Evolutionary conservation across 2,113 vertebrate species (phyloP).

Genomic region (Orcinus orca): DNA sequence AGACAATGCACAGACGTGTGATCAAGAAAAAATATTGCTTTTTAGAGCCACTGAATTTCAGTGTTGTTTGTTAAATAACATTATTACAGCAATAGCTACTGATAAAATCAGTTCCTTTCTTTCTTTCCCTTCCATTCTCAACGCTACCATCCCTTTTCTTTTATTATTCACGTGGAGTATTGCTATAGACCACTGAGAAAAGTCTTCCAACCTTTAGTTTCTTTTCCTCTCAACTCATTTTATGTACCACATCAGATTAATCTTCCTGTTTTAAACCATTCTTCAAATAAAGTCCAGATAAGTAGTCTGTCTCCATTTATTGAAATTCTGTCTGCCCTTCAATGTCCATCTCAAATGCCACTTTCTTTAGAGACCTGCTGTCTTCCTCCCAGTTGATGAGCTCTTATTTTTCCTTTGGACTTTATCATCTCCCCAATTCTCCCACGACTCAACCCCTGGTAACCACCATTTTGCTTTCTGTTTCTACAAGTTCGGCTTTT

Average conservation of each 20-base stretch:
- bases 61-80: not conserved
- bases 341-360: not conserved
- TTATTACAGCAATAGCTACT: not conserved
- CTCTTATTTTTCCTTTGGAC: not conserved
- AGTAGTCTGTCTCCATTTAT: not conserved
- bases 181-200: not conserved
- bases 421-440: not conserved
- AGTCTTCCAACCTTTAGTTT: not conserved
- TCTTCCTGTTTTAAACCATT: not conserved
- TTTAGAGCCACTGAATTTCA: not conserved
- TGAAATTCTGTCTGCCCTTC: not conserved
- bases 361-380: not conserved
- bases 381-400: not conserved
- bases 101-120: not conserved
- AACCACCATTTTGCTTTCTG: not conserved
- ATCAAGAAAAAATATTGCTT: not conserved
- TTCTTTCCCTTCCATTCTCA: not conserved
- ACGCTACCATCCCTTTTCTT: not conserved
- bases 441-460: not conserved
- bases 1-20: not conserved
- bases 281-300: not conserved
- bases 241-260: not conserved
- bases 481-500: not conserved
- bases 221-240: not conserved
- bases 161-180: not conserved